A percentile compares a stretch with the other conserved stretches of the same genome.
These are phyloP conservation scores for Chalcosyrphus nemorum DNA, from an alignment of 2,888 invertebrate genomes.

Conservation along the genomic window DNA sequence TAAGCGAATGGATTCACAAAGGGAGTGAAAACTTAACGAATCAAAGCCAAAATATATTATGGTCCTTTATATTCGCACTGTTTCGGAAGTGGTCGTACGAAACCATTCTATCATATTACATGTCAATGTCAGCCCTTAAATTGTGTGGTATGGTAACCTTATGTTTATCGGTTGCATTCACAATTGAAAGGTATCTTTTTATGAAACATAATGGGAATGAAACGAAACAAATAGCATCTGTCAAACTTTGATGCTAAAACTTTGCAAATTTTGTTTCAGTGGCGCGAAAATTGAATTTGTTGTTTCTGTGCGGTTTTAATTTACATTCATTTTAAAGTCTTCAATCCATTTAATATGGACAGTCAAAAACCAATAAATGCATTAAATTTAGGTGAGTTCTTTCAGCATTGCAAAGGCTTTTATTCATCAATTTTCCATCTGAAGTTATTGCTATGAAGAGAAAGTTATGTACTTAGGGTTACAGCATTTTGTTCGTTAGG, in stretches of 20 bases:
- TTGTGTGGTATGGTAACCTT: background rate
- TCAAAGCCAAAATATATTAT: too few relatives aligned
- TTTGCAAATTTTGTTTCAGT: background rate
- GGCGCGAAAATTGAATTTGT: constrained; percentile 18
- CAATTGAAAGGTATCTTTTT: background rate
- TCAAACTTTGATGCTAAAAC: constrained; percentile 8
- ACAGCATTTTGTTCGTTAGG: too few relatives aligned
- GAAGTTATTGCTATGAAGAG: too few relatives aligned
- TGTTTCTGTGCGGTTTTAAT: background rate
- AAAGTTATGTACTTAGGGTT: too few relatives aligned
- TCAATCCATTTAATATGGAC: constrained; percentile 3
- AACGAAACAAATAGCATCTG: background rate
- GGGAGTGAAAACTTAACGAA: too few relatives aligned
- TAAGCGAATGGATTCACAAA: background rate
- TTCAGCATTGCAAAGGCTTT: background rate
- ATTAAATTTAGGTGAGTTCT: constrained; percentile 41
- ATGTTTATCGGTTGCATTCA: background rate
- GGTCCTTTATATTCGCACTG: too few relatives aligned
- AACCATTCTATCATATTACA: too few relatives aligned
- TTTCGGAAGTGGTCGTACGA: too few relatives aligned
- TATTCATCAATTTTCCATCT: too few relatives aligned
- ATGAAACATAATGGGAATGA: background rate
- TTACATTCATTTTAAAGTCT: background rate
- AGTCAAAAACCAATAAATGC: constrained; percentile 30
- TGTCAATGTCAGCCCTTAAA: too few relatives aligned